A percentile compares a stretch with the other conserved stretches of the same genome.
These are phyloP conservation scores for Calliphora vomitoria DNA, from an alignment of 2,888 invertebrate species.

Conservation along the genomic window DNA sequence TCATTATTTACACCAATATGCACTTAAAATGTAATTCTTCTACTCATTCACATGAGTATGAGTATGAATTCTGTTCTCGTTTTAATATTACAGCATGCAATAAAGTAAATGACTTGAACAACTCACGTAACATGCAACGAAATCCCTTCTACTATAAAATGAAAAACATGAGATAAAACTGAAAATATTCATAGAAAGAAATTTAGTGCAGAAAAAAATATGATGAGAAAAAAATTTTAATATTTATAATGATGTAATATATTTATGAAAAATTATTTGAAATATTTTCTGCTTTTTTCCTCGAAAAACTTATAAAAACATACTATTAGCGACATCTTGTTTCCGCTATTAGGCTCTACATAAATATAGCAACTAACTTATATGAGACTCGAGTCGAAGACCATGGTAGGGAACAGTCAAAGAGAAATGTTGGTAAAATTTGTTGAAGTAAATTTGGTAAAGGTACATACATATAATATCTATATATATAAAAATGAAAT, in stretches of 20 bases:
- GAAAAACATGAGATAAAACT: constrained; percentile 14
- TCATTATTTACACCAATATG: constrained; percentile 70
- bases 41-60: not conserved
- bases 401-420: constrained; percentile 16
- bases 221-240: constrained; percentile 1
- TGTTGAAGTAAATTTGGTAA: not conserved
- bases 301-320: constrained; percentile 41
- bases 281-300: not conserved
- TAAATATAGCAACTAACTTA: constrained; percentile 27
- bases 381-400: not conserved
- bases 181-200: not conserved
- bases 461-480: too few relatives aligned
- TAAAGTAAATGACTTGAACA: constrained; percentile 68
- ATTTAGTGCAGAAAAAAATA: not conserved
- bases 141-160: constrained; percentile 20
- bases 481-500: too few relatives aligned
- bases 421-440: constrained; percentile 2
- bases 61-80: constrained; percentile 10
- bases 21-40: constrained; percentile 53
- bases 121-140: constrained; percentile 54
- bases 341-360: constrained; percentile 62
- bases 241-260: constrained; percentile 48
- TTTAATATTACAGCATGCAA: constrained; percentile 51
- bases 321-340: constrained; percentile 65
- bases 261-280: constrained; percentile 46